Base-by-base conservation (phyloP, 2,888 invertebrate species). In the Blastobasis lacticolella region DNA sequence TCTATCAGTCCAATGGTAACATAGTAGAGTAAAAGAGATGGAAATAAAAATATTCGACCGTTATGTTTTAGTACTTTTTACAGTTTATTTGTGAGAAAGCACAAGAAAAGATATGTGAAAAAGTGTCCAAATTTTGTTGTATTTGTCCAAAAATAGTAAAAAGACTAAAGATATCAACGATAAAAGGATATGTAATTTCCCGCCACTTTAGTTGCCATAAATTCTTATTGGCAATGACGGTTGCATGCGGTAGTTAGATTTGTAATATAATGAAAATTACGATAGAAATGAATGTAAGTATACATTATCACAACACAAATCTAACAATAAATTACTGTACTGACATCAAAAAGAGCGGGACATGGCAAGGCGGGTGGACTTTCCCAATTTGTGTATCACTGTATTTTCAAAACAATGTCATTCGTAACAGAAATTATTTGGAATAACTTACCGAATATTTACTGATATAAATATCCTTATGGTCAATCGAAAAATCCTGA, bases 401-500 rank as follows among this genome's bases (percentile, higher is more conserved):
- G 75, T 75, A 42, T 80, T 80, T 78, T 78, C 69, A 67, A 60
- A 70, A 68, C 62, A 67, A 59, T 57, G 57, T 54, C 52, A 23
- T 23, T 23, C n/a, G 46, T 57, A 54, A 48, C 51, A 50, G 57
- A 49, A 54, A 54, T 56, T 46, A 57, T 57, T 56, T 50, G 10
- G 58, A 64, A 58, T 53, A 53, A 92, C 93, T 92, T 87, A 93
- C 93, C 89, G 90, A 90, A 90, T 91, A 90, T 89, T 91, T 92
- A 88, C 89, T 89, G 66, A 84, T 75, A 81, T 90, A 90, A 81
- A 90, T 90, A 89, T 91, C 90, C 87, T 90, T 90, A 86, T 90
- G 92, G 89, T 91, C 89, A 75, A 89, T 80, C 67, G 90, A 90
- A 89, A 90, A 92, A 89, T 91, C 92, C 90, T 90, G 90, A 85